Evolutionary conservation across 1,140 invertebrate species (phyloP), one percentile per base, ranked within the genome.

Genomic region (Drosophila nikananu): DNA sequence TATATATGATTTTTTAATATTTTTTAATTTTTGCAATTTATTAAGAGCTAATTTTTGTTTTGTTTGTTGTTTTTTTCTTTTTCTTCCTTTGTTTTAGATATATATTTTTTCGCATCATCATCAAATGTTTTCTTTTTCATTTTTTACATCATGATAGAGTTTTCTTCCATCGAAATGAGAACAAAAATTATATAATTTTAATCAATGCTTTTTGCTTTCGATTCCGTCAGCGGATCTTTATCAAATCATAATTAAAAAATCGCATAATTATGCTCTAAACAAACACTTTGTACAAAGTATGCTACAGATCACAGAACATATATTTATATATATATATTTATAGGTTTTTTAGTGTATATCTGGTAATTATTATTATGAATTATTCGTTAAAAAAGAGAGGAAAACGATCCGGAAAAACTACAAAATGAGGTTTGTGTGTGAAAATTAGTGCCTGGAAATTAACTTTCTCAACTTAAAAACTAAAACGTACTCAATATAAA

Each of bases 201-300:
- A 61, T 44, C 74, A 55, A 60, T 46, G 51, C 68, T 64, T 41
- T 59, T 54, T 60, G 57, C 30, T 42, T 54, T 80, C 66, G 63
- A 65, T 66, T 77, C 66, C 73, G 54, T 39, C 58, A 41, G 64
- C 60, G 62, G 72, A 75, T 55, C 54, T 55, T 55, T 35, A 55
- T 64, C 71, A 86, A 86, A 86, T 78, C 65, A 71, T 86, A 86
- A 80, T 70, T 67, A 61, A 91, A 73, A 73, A 67, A 81, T 86
- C 64, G 77, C 87, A 91, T 87, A 80, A 81, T 91, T 89, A 91
- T 84, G 90, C 84, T 37, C 54, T 91, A 90, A 84, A 80, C 80
- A 89, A 90, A 90, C 87, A 91, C 83, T 91, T 91, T 91, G 87
- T 91, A 91, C 87, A 91, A 91, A 91, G 89, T 91, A 91, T 91